phyloP scores from a whole-genome alignment of 2,113 vertebrate genomes.

The Grammomys surdaster region DNA sequence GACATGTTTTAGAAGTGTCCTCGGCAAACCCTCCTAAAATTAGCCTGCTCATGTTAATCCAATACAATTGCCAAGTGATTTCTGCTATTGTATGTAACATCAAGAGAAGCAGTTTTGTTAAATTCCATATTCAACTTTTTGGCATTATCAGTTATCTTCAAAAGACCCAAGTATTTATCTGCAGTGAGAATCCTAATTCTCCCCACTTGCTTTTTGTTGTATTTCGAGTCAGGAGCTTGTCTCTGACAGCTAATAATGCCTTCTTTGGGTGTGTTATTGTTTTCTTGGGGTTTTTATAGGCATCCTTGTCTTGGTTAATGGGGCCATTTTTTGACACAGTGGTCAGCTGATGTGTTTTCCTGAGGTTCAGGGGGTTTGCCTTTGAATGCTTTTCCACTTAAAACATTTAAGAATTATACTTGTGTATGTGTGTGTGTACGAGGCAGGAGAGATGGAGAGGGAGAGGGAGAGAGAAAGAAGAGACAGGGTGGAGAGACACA shows the following conservation, averaged over 20 bases:
- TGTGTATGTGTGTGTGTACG: not conserved
- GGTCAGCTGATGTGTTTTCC: not conserved
- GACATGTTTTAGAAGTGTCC: not conserved
- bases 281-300: slow-evolving; percentile 12
- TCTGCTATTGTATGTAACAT: slow-evolving; percentile 23
- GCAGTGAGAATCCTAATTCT: not conserved
- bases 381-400: slow-evolving; percentile 44
- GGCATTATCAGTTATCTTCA: not conserved
- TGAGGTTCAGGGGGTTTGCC: not conserved
- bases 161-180: slow-evolving; percentile 18
- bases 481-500: too few relatives aligned
- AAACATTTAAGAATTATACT: not conserved
- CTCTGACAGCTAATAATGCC: slow-evolving; percentile 11
- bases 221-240: not conserved
- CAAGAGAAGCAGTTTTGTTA: slow-evolving; percentile 26
- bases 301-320: slow-evolving; percentile 27
- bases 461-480: too few relatives aligned
- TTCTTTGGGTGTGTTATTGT: not conserved
- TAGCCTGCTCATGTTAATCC: not conserved
- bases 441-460: too few relatives aligned
- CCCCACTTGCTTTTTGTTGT: not conserved
- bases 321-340: not conserved
- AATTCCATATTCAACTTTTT: slow-evolving; percentile 35
- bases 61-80: not conserved
- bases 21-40: slow-evolving; percentile 32